These are phyloP conservation scores for Charadrius vociferus DNA, from an alignment of 2,113 vertebrate genomes.

Conservation along the genomic window DNA sequence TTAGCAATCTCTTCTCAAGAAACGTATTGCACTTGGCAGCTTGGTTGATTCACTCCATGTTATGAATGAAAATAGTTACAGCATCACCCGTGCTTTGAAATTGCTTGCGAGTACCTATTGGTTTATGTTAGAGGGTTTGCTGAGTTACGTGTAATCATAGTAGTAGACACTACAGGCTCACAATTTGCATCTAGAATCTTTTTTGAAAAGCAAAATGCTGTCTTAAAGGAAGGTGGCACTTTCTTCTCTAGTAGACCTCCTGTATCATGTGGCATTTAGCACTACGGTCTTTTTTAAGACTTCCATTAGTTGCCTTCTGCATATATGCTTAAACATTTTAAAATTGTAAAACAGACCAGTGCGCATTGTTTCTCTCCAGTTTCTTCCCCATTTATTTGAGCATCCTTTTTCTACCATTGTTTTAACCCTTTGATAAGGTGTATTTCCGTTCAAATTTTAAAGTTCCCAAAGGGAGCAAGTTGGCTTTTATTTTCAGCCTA, in stretches of 20 bases:
- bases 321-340: not conserved
- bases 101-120: not conserved
- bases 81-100: not conserved
- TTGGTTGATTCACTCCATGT: not conserved
- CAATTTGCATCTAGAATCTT: not conserved
- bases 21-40: not conserved
- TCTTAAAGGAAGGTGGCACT: not conserved
- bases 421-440: not conserved
- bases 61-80: not conserved
- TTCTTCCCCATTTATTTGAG: not conserved
- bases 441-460: not conserved
- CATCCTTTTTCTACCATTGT: not conserved
- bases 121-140: not conserved
- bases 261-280: not conserved
- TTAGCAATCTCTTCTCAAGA: not conserved
- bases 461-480: not conserved
- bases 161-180: not conserved
- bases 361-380: not conserved
- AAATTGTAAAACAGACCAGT: not conserved
- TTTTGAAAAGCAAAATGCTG: not conserved
- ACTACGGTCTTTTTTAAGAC: not conserved
- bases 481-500: not conserved
- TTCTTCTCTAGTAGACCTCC: not conserved
- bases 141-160: not conserved
- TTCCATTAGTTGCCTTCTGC: not conserved